These are phyloP conservation scores for Gyps fulvus DNA, from an alignment of 2,113 vertebrate species.

Conservation along the genomic window DNA sequence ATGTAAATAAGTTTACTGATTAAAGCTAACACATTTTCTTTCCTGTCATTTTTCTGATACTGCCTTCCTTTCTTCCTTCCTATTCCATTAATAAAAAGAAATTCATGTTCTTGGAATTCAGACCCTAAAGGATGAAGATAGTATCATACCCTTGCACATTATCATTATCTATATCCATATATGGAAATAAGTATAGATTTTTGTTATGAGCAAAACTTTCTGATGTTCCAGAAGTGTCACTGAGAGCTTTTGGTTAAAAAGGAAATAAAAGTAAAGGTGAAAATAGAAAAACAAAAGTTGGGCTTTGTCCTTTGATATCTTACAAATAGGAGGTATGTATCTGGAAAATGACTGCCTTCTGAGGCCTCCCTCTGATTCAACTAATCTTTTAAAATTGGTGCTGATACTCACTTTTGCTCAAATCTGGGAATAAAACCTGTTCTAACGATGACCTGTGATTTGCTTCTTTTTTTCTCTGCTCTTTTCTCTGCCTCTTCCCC, in stretches of 20 bases:
- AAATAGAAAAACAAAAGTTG: background rate
- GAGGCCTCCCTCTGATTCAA: constrained; percentile 5
- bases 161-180: background rate
- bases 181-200: background rate
- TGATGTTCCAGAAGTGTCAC: background rate
- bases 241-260: background rate
- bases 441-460: background rate
- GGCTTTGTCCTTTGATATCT: background rate
- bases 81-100: background rate
- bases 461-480: background rate
- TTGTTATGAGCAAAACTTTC: background rate
- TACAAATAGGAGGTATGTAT: background rate
- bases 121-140: background rate
- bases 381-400: constrained; percentile 40
- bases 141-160: background rate
- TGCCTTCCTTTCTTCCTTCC: background rate
- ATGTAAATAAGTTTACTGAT: background rate
- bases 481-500: background rate
- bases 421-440: background rate
- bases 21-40: background rate
- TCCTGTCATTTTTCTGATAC: background rate
- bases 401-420: background rate
- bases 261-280: constrained; percentile 1
- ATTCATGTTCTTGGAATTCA: background rate
- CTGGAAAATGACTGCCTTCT: constrained; percentile 11